A percentile compares a stretch with the other conserved stretches of the same genome.
Conservation (phyloP, 2,797 vertebrate species). For the Chelon labrosus region DNA sequence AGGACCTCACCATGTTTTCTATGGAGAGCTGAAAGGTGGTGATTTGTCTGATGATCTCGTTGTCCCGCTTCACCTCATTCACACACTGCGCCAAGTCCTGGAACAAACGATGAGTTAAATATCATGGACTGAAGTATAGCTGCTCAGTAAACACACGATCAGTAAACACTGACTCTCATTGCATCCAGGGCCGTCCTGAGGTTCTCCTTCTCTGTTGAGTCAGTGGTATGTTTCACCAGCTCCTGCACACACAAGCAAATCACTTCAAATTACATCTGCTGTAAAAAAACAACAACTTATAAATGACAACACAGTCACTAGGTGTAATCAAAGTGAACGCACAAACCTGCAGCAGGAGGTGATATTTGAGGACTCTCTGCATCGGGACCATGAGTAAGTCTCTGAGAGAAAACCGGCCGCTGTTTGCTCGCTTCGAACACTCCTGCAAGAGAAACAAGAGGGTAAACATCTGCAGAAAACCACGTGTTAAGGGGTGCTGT, state of each 20-base stretch:
- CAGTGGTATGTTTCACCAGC: slow-evolving; percentile 89
- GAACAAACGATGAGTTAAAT: not conserved
- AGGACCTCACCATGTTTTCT: slow-evolving; percentile 90
- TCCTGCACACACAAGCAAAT: slow-evolving; percentile 81
- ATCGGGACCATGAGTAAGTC: slow-evolving; percentile 95
- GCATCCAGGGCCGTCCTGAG: slow-evolving; percentile 89
- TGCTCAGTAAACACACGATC: not conserved
- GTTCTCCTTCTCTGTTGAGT: slow-evolving; percentile 88
- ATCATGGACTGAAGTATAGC: not conserved
- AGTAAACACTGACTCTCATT: slow-evolving; percentile 86
- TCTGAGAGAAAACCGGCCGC: slow-evolving; percentile 90
- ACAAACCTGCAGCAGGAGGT: slow-evolving; percentile 91
- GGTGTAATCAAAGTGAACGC: not conserved
- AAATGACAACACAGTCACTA: not conserved
- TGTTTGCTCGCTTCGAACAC: slow-evolving; percentile 93
- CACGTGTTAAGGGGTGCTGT: not conserved
- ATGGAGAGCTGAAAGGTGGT: slow-evolving; percentile 94
- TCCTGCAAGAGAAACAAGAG: slow-evolving; percentile 82
- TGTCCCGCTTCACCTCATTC: slow-evolving; percentile 95
- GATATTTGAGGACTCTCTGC: slow-evolving; percentile 94
- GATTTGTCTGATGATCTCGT: slow-evolving; percentile 93
- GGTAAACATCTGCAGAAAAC: slow-evolving; percentile 24
- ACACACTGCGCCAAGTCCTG: slow-evolving; percentile 94
- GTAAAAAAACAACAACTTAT: not conserved
- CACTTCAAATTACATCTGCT: not conserved